These are phyloP conservation scores for Archaeoteleia sp. DNA, from an alignment of 2,888 invertebrate genomes.

Conservation along the genomic window DNA sequence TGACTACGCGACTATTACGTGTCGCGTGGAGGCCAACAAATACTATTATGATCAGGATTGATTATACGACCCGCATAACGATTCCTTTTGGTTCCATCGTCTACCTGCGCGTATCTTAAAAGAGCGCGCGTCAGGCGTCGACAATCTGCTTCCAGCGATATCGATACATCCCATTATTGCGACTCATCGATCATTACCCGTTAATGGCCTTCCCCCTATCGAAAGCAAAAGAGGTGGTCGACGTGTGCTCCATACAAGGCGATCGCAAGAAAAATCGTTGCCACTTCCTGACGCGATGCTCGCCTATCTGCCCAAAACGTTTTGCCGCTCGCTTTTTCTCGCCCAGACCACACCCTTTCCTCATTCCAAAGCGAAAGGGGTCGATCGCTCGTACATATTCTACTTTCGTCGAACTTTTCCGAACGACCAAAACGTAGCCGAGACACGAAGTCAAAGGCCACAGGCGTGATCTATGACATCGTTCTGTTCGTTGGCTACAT, in stretches of 20 bases:
- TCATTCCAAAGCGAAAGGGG: conserved; percentile 30
- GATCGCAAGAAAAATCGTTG: conserved; percentile 64
- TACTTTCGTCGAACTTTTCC: conserved; percentile 26
- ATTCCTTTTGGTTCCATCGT: conserved; percentile 3
- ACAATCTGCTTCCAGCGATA: conserved; percentile 35
- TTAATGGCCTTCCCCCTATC: conserved; percentile 43
- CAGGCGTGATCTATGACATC: conserved; percentile 41
- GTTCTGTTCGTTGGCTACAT: conserved; percentile 24
- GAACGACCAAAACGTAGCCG: conserved; percentile 16
- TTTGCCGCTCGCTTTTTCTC: conserved; percentile 46
- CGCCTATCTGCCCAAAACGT: conserved; percentile 46
- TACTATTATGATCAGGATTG: conserved; percentile 38
- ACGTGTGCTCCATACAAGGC: conserved; percentile 54
- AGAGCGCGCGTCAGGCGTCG: conserved; percentile 2
- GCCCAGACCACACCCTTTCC: conserved; percentile 41
- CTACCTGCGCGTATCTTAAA: conserved; percentile 15
- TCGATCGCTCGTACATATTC: conserved; percentile 44
- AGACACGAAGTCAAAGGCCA: conserved; percentile 34
- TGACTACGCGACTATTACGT: conserved; percentile 43
- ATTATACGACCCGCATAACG: conserved; percentile 39
- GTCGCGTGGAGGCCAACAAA: conserved; percentile 30
- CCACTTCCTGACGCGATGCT: conserved; percentile 56
- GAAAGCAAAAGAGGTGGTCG: conserved; percentile 30
- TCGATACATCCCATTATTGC: conserved; percentile 55
- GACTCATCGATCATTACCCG: conserved; percentile 69